phyloP scores from a whole-genome alignment of 2,888 invertebrate species.

The Drosophila buzzatii region DNA sequence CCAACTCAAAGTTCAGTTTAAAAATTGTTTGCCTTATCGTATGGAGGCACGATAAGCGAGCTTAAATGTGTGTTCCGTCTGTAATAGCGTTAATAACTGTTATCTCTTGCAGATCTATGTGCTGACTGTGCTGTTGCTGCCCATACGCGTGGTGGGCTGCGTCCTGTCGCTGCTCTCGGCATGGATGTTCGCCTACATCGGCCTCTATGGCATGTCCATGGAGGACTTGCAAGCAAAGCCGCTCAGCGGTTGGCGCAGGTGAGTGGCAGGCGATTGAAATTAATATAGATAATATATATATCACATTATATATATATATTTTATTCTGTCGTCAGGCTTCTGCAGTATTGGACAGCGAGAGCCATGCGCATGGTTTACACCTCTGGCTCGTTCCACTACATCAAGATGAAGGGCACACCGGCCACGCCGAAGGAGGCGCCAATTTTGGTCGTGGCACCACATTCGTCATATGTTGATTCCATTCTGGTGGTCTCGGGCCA shows the following conservation, averaged over 20 bases:
- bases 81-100: slow-evolving; percentile 18
- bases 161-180: slow-evolving; percentile 91
- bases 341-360: slow-evolving; percentile 88
- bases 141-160: slow-evolving; percentile 92
- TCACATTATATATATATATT: background rate
- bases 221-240: slow-evolving; percentile 92
- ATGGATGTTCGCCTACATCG: slow-evolving; percentile 94
- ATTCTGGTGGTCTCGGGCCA: slow-evolving; percentile 92
- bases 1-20: slow-evolving; percentile 32
- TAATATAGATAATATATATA: too few relatives aligned
- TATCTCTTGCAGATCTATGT: slow-evolving; percentile 91
- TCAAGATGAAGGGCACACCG: slow-evolving; percentile 90
- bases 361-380: slow-evolving; percentile 92
- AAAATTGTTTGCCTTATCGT: slow-evolving; percentile 14
- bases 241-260: slow-evolving; percentile 96
- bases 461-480: slow-evolving; percentile 96
- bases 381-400: slow-evolving; percentile 92
- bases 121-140: slow-evolving; percentile 93
- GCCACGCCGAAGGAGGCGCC: slow-evolving; percentile 90
- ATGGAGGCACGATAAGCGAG: slow-evolving; percentile 16
- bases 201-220: slow-evolving; percentile 92
- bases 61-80: background rate
- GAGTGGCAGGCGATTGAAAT: slow-evolving; percentile 76
- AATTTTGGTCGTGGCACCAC: slow-evolving; percentile 94
- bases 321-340: slow-evolving; percentile 85